Base-by-base conservation (phyloP, 2,888 invertebrate genomes). In the Andrena marginata region DNA sequence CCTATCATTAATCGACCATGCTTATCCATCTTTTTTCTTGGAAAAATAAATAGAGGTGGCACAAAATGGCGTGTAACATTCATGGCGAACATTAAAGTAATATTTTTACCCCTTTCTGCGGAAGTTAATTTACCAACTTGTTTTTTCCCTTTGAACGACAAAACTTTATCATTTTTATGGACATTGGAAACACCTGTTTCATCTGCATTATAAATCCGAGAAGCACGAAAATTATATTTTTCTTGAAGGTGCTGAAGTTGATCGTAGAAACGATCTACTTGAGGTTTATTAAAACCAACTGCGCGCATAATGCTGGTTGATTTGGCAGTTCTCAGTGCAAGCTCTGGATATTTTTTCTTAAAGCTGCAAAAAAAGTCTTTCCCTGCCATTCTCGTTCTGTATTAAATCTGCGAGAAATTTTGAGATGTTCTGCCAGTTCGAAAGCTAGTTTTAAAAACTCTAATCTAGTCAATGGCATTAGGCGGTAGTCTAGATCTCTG, bases 331-430 rank as follows among this genome's bases (percentile, higher is more conserved):
- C 35, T 62, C 8, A 48, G 51, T 7, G 16, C 26, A 16, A 65
- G 29, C 1, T 49, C 5, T 51, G n/a, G 29, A 20, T 65, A 49
- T 74, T 29, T 74, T 29, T 80, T 80, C 76, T 80, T 84, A 63
- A 88, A 89, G 0, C 33, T 16, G 48, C 74, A 73, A 23, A 86
- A 86, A 60, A 79, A 88, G n/a, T 89, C 54, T 72, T 85, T 85
- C 6, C 86, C 88, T 23, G 89, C 87, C 23, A 56, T 80, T 59
- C 23, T 63, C 54, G 72, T 81, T 62, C 80, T 56, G 49, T 79
- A 54, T 81, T 87, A 48, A 89, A 29, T 29, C 29, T 2, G 29
- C 0, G 29, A 29, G 29, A 29, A 29, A 29, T 29, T 29, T 29
- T 29, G 29, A 2, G 29, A 29, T 29, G 29, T 29, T 29, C 29